A percentile compares a stretch with the other conserved stretches of the same genome.
These are phyloP conservation scores for Coptodon rendalli DNA, from an alignment of 2,113 vertebrate species.

Conservation along the genomic window DNA sequence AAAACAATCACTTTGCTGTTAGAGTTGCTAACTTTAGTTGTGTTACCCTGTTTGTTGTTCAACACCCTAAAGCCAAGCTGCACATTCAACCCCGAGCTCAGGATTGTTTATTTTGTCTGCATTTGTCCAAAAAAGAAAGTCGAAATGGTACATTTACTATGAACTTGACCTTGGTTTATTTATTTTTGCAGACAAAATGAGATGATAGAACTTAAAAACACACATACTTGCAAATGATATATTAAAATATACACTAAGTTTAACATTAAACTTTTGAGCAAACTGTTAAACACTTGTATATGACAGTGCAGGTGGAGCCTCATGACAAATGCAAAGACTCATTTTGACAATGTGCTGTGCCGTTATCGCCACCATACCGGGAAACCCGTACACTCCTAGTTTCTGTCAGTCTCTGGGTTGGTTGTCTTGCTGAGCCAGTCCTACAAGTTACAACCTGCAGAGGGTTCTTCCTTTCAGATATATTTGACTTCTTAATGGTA, in stretches of 20 bases:
- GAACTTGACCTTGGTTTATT: background rate
- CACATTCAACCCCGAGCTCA: background rate
- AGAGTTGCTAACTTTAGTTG: background rate
- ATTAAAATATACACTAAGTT: background rate
- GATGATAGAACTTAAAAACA: background rate
- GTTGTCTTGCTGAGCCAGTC: constrained; percentile 40
- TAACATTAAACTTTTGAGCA: background rate
- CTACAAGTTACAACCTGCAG: constrained; percentile 21
- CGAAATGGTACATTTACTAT: background rate
- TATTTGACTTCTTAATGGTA: background rate
- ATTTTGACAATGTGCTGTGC: background rate
- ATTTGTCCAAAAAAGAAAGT: background rate
- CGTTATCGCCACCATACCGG: background rate
- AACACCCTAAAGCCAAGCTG: background rate
- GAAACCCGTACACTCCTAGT: constrained; percentile 15
- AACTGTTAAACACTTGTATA: background rate
- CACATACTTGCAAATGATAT: background rate
- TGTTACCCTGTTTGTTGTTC: background rate
- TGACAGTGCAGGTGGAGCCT: background rate
- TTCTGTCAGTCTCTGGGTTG: background rate
- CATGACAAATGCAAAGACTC: background rate
- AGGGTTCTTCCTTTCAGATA: background rate
- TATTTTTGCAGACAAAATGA: background rate
- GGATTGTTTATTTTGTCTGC: background rate
- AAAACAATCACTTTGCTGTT: background rate